A percentile compares a stretch with the other conserved stretches of the same genome.
phyloP scores from a whole-genome alignment of 1,140 invertebrate species.

The Microplitis demolitor region DNA sequence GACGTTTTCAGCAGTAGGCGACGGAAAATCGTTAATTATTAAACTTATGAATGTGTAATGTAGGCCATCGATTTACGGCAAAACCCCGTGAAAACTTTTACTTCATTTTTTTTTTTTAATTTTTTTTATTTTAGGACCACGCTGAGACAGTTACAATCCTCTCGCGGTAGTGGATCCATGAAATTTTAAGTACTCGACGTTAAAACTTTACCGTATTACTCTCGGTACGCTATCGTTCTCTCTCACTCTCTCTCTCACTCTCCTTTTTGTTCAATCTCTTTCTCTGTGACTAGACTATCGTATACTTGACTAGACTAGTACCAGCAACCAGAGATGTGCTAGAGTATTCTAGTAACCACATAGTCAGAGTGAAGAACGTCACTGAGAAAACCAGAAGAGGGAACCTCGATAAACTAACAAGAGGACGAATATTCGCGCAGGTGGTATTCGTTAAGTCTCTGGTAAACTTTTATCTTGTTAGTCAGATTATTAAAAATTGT shows the following conservation, averaged over 20 bases:
- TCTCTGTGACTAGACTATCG: background rate
- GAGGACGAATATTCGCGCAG: background rate
- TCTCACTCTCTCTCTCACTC: background rate
- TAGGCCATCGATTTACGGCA: slow-evolving; percentile 41
- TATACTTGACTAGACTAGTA: no score
- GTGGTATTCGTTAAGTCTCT: slow-evolving; percentile 2
- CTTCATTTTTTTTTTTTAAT: slow-evolving; percentile 27
- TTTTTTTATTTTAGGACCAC: background rate
- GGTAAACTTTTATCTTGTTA: no score
- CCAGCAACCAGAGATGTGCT: background rate
- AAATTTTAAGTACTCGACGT: slow-evolving; percentile 40
- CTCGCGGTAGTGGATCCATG: slow-evolving; percentile 43
- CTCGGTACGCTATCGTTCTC: background rate
- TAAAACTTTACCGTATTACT: slow-evolving; percentile 14
- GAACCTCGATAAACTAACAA: background rate
- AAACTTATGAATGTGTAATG: slow-evolving; percentile 49
- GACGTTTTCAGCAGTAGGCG: background rate
- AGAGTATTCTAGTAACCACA: background rate
- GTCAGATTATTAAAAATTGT: no score
- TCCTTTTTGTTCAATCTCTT: background rate
- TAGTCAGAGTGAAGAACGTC: background rate
- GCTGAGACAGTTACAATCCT: slow-evolving; percentile 31
- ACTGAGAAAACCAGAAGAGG: background rate
- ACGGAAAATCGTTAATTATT: slow-evolving; percentile 43
- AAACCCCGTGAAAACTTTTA: slow-evolving; percentile 4